Evolutionary conservation across 2,888 invertebrate species (phyloP).

Genomic region (Machimus atricapillus): DNA sequence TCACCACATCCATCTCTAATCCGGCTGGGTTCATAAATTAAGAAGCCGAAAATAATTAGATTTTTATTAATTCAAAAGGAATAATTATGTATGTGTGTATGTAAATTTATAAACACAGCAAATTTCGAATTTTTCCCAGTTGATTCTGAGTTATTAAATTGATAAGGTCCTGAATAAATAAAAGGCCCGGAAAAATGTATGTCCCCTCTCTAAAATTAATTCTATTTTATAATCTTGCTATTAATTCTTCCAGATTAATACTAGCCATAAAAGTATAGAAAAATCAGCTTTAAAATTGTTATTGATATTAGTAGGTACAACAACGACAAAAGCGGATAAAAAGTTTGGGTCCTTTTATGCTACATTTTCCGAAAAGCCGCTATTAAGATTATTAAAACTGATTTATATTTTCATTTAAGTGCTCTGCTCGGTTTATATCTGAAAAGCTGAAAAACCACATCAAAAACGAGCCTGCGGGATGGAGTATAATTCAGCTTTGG

Average conservation of each 20-base stretch:
- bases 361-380: not conserved
- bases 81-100: too few relatives aligned
- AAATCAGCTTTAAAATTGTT: not conserved
- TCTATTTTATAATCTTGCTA: too few relatives aligned
- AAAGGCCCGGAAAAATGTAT: not conserved
- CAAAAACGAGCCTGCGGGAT: not conserved
- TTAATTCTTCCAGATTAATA: not conserved
- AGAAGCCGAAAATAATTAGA: not conserved
- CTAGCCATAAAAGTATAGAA: not conserved
- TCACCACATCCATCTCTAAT: not conserved
- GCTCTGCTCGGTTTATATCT: not conserved
- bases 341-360: not conserved
- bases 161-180: too few relatives aligned
- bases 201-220: too few relatives aligned
- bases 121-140: not conserved
- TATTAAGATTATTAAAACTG: not conserved
- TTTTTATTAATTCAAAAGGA: not conserved
- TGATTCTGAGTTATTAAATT: not conserved
- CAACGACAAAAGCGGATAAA: not conserved
- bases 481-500: not conserved
- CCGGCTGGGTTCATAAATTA: not conserved
- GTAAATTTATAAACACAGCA: too few relatives aligned
- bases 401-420: not conserved
- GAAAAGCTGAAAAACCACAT: not conserved
- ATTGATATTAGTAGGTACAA: not conserved